Base-by-base conservation (phyloP, 2,888 invertebrate genomes). In the Sesia apiformis region DNA sequence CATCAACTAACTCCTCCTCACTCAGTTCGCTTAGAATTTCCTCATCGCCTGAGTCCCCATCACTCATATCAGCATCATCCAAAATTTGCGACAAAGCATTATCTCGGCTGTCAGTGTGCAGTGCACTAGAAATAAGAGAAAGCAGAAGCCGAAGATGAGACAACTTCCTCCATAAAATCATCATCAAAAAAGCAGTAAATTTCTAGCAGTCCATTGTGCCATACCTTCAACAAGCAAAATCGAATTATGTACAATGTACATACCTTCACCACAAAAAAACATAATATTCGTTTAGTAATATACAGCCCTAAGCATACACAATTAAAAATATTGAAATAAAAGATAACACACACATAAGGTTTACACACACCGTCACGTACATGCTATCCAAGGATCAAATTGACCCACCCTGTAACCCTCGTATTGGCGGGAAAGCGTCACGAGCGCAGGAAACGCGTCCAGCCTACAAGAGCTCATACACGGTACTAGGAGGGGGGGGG, bases 201-300 rank as follows among this genome's bases (percentile, higher is more conserved):
- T 42, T 42, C 3, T 5, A 42, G 5, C 42, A 42, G 7, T 42
- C 42, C 7, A 7, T 42, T 42, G 5, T 3, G 42, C 42, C 42
- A 42, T 42, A 6, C 42, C 42, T 42, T 38, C 23, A 23, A 53
- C 40, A 55, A 49, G 64, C 63, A 54, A 43, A 54, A 54, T 40
- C 8, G 49, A 41, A 42, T 7, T 53, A 50, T 43, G 40, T 55
- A 3, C 39, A 42, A 55, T 5, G 40, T 40, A 52, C 39, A 40
- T 51, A 53, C 40, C 39, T 40, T 38, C 42, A 39, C 38, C 38
- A n/a, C 39, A 52, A 3, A 40, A 23, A 58, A 41, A 40, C 42
- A 40, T 56, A 56, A 40, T 50, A 38, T 55, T 40, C 8, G 2
- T 49, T 6, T 4, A 51, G 40, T 23, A 39, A 49, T 49, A 52